A percentile compares a stretch with the other conserved stretches of the same genome.
phyloP scores from a whole-genome alignment of 2,888 invertebrate genomes.

The Drosophila falleni region DNA sequence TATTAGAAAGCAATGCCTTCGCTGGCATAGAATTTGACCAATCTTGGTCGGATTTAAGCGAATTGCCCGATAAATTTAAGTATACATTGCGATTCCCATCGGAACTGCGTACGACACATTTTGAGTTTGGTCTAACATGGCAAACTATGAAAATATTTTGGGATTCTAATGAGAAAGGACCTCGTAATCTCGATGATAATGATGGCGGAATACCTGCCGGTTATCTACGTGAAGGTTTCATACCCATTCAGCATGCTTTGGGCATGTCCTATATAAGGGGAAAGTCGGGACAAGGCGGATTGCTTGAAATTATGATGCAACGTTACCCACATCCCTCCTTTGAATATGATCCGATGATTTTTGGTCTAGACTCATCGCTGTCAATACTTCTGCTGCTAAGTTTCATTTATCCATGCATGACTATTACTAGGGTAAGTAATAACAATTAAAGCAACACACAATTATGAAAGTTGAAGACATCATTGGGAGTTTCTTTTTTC shows the following conservation, averaged over 20 bases:
- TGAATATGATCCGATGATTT: conserved; percentile 89
- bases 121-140: conserved; percentile 86
- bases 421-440: conserved; percentile 88
- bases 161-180: conserved; percentile 88
- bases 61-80: conserved; percentile 86
- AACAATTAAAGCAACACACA: too few species aligned
- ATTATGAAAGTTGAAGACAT: too few species aligned
- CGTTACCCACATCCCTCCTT: conserved; percentile 92
- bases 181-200: conserved; percentile 86
- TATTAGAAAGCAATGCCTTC: conserved; percentile 52
- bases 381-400: conserved; percentile 93
- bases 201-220: conserved; percentile 89
- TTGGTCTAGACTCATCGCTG: conserved; percentile 88
- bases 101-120: conserved; percentile 86
- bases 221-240: conserved; percentile 88
- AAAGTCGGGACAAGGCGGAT: conserved; percentile 24
- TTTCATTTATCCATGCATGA: conserved; percentile 93
- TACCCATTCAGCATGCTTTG: conserved; percentile 88
- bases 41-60: conserved; percentile 37
- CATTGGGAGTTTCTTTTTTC: too few species aligned
- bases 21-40: conserved; percentile 89
- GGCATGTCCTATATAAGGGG: conserved; percentile 84
- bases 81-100: conserved; percentile 89
- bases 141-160: conserved; percentile 89
- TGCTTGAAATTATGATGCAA: conserved; percentile 81